A percentile compares a stretch with the other conserved stretches of the same genome.
phyloP scores from a whole-genome alignment of 1,140 invertebrate species.

The Hycleus phaleratus region DNA sequence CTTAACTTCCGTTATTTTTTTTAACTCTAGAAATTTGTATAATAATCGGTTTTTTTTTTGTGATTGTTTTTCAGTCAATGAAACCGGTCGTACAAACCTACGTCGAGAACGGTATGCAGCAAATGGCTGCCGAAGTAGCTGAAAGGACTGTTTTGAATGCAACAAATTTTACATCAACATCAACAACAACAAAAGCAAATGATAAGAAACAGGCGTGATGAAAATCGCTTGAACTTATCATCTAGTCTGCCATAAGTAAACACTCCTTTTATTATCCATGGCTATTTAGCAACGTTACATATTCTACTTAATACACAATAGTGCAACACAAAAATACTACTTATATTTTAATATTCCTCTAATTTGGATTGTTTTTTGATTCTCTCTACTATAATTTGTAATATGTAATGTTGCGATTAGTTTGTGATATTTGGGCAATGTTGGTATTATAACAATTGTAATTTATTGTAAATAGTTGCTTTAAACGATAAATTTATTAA shows the following conservation, averaged over 20 bases:
- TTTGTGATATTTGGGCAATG: constrained; percentile 36
- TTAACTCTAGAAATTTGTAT: not conserved
- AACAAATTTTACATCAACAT: constrained; percentile 9
- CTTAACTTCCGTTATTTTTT: not conserved
- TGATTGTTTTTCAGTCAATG: constrained; percentile 55
- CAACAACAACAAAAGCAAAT: constrained; percentile 20
- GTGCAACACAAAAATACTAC: constrained; percentile 9
- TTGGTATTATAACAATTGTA: constrained; percentile 29
- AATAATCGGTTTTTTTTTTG: not conserved
- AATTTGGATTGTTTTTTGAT: constrained; percentile 15
- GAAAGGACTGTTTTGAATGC: constrained; percentile 53
- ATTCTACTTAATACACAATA: constrained; percentile 9
- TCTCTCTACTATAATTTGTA: constrained; percentile 26
- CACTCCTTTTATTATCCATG: not conserved
- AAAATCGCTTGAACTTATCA: not conserved
- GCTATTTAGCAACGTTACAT: constrained; percentile 18
- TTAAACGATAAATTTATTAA: constrained; percentile 14
- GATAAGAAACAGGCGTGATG: constrained; percentile 33
- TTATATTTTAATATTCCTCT: constrained; percentile 14
- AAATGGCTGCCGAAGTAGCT: constrained; percentile 64
- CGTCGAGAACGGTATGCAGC: constrained; percentile 68
- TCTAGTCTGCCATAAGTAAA: constrained; percentile 18
- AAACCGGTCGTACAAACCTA: constrained; percentile 70
- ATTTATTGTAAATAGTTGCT: constrained; percentile 13
- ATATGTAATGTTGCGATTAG: constrained; percentile 19